Base-by-base conservation (phyloP, 2,113 vertebrate species). In the Entomyzon cyanotis region DNA sequence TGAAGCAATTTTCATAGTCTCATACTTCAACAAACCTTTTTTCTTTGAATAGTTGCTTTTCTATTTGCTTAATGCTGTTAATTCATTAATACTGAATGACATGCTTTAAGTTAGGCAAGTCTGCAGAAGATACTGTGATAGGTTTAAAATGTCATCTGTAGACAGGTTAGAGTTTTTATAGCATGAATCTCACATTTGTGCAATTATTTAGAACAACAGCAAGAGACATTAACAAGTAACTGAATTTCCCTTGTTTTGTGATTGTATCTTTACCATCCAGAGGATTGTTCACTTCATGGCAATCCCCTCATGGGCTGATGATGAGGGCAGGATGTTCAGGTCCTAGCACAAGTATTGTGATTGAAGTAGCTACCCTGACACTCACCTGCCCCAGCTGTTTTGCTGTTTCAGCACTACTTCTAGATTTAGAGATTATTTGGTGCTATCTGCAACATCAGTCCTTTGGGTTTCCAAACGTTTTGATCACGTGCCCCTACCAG, bases 151-250 rank as follows among this genome's bases (percentile, higher is more conserved):
- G 50, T 74, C 41, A 44, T 63, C 76, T 93, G 50, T 22, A 81
- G 39, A 52, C 9, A 37, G 46, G 20, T 82, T 59, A 28, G 63
- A 55, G 46, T 84, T 71, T 70, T 87, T 93, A 35, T 16, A 56
- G 21, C 31, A 59, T 35, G 33, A 68, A 58, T 69, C 42, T 93
- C 67, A 49, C 25, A 50, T 73, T 59, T 73, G 31, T 42, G 69
- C 56, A 85, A 31, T 87, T 90, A 76, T 92, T 92, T 93, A 63
- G 53, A 95, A 68, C 44, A 59, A 50, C 39, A 93, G 73, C 52
- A 94, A 96, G 60, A 87, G 6, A 14, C 5, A 1, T 81, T 83
- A 82, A 83, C 52, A 76, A 52, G 37, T 80, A 82, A 80, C 30
- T 46, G 83, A 81, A 27, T 94, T 76, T 83, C 79, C 70, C 53